phyloP scores from a whole-genome alignment of 2,888 invertebrate genomes.

The Eumacrocentrus americanus region DNA sequence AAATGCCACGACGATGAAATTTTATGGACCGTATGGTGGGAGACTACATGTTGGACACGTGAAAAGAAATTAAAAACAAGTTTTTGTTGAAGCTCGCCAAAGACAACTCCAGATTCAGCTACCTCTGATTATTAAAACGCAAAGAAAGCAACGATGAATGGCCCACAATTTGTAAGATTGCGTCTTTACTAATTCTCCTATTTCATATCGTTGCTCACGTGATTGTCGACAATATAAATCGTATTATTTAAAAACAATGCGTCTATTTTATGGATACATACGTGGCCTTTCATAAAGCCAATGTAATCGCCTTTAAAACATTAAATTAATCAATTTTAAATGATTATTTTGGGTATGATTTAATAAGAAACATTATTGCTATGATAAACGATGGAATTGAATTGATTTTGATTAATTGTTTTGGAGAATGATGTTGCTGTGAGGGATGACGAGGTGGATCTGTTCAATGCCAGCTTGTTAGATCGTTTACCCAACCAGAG shows the following conservation, averaged over 20 bases:
- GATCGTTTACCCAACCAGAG: constrained; percentile 48
- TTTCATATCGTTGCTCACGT: not conserved
- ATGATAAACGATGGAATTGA: not conserved
- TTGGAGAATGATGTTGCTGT: constrained; percentile 23
- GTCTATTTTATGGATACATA: no score
- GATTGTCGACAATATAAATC: not conserved
- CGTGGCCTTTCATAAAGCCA: no score
- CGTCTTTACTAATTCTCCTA: not conserved
- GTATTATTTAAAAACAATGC: no score
- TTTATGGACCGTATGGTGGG: constrained; percentile 27
- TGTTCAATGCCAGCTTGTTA: constrained; percentile 51
- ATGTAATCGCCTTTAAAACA: no score
- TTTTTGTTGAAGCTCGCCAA: not conserved
- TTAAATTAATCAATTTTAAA: no score
- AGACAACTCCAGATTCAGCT: not conserved
- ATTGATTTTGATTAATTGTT: constrained; percentile 6
- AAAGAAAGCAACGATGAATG: not conserved
- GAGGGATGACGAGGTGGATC: constrained; percentile 41
- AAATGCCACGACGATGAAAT: constrained; percentile 39
- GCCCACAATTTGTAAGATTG: not conserved
- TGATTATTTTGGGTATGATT: no score
- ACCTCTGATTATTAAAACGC: not conserved
- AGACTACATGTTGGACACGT: constrained; percentile 13
- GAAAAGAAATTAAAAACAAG: constrained; percentile 21
- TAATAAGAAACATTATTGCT: not conserved